A percentile compares a stretch with the other conserved stretches of the same genome.
These are phyloP conservation scores for Alcis repandata DNA, from an alignment of 2,888 invertebrate genomes.

Conservation along the genomic window DNA sequence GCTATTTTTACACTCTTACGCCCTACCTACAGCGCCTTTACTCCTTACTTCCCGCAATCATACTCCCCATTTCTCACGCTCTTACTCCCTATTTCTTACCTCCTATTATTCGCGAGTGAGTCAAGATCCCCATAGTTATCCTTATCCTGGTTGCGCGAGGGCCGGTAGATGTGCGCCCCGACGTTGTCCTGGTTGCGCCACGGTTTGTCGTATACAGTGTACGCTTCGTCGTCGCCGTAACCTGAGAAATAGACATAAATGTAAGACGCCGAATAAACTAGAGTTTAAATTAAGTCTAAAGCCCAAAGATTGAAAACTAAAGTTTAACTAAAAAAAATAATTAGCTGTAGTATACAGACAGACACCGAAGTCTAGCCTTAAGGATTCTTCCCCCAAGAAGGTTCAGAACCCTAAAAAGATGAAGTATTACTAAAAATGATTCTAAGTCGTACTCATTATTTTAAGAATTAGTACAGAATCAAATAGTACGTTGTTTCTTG, in stretches of 20 bases:
- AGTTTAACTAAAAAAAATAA: too few species aligned
- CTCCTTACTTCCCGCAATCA: neutral
- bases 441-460: too few species aligned
- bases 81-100: constrained; percentile 93
- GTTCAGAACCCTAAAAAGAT: too few species aligned
- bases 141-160: constrained; percentile 94
- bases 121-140: constrained; percentile 97
- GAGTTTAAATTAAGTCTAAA: too few species aligned
- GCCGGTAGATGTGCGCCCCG: constrained; percentile 96
- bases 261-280: too few species aligned
- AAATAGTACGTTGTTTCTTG: too few species aligned
- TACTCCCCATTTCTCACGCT: neutral
- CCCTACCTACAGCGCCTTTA: neutral
- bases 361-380: too few species aligned
- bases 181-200: constrained; percentile 97
- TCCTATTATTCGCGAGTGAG: constrained; percentile 94
- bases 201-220: constrained; percentile 99
- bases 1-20: neutral
- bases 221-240: constrained; percentile 98
- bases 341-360: too few species aligned
- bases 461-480: too few species aligned
- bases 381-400: too few species aligned
- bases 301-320: too few species aligned
- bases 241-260: constrained; percentile 78
- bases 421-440: too few species aligned